A percentile compares a stretch with the other conserved stretches of the same genome.
Evolutionary conservation across 2,797 vertebrate genomes (phyloP).

Genomic region (Dipus sagitta): DNA sequence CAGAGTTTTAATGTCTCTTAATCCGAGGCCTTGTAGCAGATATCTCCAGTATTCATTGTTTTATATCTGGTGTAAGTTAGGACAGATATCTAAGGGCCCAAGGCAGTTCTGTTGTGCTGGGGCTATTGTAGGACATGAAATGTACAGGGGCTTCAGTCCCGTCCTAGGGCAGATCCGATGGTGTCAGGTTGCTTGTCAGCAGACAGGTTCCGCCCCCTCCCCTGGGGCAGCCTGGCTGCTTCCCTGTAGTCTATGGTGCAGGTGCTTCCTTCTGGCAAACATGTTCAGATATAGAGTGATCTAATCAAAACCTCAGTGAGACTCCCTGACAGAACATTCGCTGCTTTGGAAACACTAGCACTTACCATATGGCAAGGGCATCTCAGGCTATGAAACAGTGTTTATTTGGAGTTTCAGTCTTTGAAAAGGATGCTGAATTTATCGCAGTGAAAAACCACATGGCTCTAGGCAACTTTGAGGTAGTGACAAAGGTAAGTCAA

Average conservation of each 20-base stretch:
- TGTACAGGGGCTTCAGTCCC: conserved; percentile 55
- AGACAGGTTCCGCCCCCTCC: conserved; percentile 66
- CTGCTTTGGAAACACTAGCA: conserved; percentile 87
- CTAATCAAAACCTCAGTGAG: conserved; percentile 85
- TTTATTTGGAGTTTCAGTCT: conserved; percentile 80
- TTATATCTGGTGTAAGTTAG: background rate
- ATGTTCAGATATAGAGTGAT: conserved; percentile 85
- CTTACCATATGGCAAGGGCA: conserved; percentile 87
- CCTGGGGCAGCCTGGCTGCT: conserved; percentile 72
- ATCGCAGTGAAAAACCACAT: conserved; percentile 80
- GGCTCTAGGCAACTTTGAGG: conserved; percentile 72
- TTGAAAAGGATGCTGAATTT: conserved; percentile 81
- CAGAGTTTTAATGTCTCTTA: conserved; percentile 34
- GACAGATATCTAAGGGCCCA: conserved; percentile 18
- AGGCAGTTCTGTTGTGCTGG: background rate
- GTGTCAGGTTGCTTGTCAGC: conserved; percentile 78
- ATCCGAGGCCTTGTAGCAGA: conserved; percentile 39
- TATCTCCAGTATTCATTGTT: conserved; percentile 46
- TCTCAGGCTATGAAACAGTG: conserved; percentile 79
- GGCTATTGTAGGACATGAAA: background rate
- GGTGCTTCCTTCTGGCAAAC: conserved; percentile 86
- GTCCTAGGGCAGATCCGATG: conserved; percentile 39
- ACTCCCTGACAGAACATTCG: conserved; percentile 86
- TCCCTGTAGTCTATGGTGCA: conserved; percentile 76
- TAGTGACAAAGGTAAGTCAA: conserved; percentile 71